These are phyloP conservation scores for Lepus europaeus DNA, from an alignment of 2,113 vertebrate species.

Conservation along the genomic window DNA sequence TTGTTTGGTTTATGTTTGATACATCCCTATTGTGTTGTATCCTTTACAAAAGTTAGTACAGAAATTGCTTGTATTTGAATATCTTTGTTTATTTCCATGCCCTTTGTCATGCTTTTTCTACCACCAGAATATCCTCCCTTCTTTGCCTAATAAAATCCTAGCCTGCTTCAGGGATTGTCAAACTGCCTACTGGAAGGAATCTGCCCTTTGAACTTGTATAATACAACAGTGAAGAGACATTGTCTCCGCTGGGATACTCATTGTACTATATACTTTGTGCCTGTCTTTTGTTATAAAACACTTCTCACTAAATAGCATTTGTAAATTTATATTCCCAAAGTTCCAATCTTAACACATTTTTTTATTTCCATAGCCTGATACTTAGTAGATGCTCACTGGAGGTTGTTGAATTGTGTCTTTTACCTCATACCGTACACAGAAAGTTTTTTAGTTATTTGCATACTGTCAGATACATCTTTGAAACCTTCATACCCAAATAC, in stretches of 20 bases:
- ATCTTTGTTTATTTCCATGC: not conserved
- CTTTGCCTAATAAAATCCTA: not conserved
- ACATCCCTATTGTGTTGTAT: not conserved
- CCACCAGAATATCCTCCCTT: not conserved
- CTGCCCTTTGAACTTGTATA: not conserved
- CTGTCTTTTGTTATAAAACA: not conserved
- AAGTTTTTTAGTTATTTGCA: conserved; percentile 38
- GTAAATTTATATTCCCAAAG: conserved; percentile 26
- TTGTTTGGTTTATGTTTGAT: not conserved
- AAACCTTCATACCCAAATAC: not conserved
- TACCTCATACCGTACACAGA: not conserved
- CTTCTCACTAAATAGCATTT: conserved; percentile 20
- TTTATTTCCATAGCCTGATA: conserved; percentile 23
- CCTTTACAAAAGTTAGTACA: not conserved
- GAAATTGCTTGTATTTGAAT: not conserved
- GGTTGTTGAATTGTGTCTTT: conserved; percentile 36
- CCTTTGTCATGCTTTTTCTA: not conserved
- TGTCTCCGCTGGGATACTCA: not conserved
- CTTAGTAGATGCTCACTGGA: conserved; percentile 4
- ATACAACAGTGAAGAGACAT: not conserved
- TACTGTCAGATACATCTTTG: not conserved
- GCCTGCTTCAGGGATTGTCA: not conserved
- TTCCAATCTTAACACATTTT: not conserved
- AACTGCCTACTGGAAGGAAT: conserved; percentile 20
- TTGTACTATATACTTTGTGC: not conserved